phyloP scores from a whole-genome alignment of 2,113 vertebrate genomes.

The Neomonachus schauinslandi region DNA sequence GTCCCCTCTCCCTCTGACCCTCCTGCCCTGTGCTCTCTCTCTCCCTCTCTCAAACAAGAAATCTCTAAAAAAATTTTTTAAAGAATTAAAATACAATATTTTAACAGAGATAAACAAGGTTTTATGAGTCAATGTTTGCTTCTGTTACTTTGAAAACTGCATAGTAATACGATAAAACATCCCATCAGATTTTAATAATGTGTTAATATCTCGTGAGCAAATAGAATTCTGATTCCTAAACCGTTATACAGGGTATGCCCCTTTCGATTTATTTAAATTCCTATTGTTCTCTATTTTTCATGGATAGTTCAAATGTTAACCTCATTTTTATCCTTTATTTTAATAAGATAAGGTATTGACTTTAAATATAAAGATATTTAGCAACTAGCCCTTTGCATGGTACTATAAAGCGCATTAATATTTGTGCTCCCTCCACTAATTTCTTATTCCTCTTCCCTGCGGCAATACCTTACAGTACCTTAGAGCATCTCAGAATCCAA shows the following conservation, averaged over 20 bases:
- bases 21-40: neutral
- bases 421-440: neutral
- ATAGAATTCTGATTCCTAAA: neutral
- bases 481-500: neutral
- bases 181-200: neutral
- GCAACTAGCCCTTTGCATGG: neutral
- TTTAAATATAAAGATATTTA: neutral
- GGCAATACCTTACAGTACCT: neutral
- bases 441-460: neutral
- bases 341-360: neutral
- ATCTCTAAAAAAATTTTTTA: neutral
- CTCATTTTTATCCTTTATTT: neutral
- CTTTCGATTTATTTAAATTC: neutral
- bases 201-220: neutral
- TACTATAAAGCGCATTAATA: neutral
- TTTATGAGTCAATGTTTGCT: neutral
- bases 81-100: neutral
- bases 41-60: neutral
- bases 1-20: neutral
- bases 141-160: neutral
- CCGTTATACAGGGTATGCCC: neutral
- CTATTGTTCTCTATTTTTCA: neutral
- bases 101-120: neutral
- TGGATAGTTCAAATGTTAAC: neutral
- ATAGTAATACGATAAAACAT: neutral